These are phyloP conservation scores for Arenicola marina DNA, from an alignment of 2,888 invertebrate genomes.

Conservation along the genomic window DNA sequence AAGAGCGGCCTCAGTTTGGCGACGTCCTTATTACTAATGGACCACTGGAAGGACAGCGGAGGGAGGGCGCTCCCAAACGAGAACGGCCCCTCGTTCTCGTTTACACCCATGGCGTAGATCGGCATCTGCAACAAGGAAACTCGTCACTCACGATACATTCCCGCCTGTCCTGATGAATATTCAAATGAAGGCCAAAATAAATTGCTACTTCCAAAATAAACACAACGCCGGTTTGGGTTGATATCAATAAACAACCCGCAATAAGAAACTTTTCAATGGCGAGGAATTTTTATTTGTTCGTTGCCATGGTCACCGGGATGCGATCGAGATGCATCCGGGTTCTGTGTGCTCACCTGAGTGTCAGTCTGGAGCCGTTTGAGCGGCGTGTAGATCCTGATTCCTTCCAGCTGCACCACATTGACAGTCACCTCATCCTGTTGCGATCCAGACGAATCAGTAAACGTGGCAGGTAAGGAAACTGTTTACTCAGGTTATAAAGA, in stretches of 20 bases:
- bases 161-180: no score
- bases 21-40: conserved; percentile 69
- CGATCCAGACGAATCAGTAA: no score
- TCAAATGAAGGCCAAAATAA: no score
- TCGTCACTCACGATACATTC: neutral
- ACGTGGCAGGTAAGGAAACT: no score
- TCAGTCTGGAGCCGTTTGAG: conserved; percentile 72
- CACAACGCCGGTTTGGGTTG: no score
- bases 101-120: conserved; percentile 72
- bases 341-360: conserved; percentile 57
- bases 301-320: no score
- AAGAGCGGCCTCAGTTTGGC: conserved; percentile 68
- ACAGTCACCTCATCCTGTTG: conserved; percentile 70
- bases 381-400: conserved; percentile 73
- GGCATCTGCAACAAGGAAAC: conserved; percentile 66
- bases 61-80: conserved; percentile 73
- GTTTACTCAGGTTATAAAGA: no score
- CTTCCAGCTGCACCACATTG: conserved; percentile 72
- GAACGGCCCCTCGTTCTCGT: conserved; percentile 74
- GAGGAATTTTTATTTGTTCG: no score
- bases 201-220: no score
- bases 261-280: no score
- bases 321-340: neutral
- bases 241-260: no score
- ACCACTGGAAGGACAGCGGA: conserved; percentile 72